These are phyloP conservation scores for Pristis pectinata DNA, from an alignment of 2,797 vertebrate species.

Conservation along the genomic window DNA sequence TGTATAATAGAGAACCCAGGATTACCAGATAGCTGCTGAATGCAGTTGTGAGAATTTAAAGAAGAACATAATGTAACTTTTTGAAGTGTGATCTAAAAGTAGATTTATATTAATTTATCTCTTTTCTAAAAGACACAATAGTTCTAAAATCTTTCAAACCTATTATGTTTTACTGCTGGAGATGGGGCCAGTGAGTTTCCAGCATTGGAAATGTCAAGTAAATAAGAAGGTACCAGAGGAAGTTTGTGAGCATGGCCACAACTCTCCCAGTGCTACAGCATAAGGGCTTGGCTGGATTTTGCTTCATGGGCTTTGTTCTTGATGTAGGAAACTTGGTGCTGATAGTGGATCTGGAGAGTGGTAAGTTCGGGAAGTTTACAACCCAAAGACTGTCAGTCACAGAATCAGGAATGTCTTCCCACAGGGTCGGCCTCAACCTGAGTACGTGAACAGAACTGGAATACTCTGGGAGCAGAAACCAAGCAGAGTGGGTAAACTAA, in stretches of 20 bases:
- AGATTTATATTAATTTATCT: neutral
- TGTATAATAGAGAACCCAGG: neutral
- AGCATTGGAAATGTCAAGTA: neutral
- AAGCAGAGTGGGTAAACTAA: neutral
- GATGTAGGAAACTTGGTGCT: too few species aligned
- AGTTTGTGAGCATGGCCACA: neutral
- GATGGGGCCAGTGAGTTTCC: neutral
- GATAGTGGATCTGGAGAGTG: neutral
- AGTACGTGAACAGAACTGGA: neutral
- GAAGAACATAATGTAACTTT: neutral
- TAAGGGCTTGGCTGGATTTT: neutral
- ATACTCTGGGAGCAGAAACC: neutral
- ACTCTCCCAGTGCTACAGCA: neutral
- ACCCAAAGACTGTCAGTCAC: neutral
- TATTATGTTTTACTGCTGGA: neutral
- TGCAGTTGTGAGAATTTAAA: neutral
- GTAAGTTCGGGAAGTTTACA: neutral
- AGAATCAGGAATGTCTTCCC: neutral
- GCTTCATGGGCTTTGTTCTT: neutral
- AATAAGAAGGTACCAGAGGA: neutral
- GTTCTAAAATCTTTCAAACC: neutral
- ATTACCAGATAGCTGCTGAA: neutral
- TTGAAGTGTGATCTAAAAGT: neutral
- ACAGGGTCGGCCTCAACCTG: neutral
- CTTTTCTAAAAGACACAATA: neutral